Evolutionary conservation across 2,888 invertebrate species (phyloP).

Genomic region (Coelinius sp.): DNA sequence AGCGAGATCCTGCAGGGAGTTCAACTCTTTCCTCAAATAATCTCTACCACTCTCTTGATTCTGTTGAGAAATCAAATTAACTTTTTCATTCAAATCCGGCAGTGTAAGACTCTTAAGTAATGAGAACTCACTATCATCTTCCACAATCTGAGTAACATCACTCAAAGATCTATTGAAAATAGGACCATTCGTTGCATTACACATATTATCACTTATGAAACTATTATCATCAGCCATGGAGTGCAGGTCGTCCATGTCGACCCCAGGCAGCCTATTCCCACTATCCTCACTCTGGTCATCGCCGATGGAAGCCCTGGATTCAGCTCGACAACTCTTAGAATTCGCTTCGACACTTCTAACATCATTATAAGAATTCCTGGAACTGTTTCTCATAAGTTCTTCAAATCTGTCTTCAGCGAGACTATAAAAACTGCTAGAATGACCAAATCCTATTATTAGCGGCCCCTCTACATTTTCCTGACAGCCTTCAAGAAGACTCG

Average conservation of each 20-base stretch:
- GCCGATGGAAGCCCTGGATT: constrained; percentile 56
- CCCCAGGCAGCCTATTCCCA: constrained; percentile 48
- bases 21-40: constrained; percentile 50
- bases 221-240: constrained; percentile 53
- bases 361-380: constrained; percentile 63
- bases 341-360: constrained; percentile 55
- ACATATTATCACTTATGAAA: constrained; percentile 52
- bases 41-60: constrained; percentile 36
- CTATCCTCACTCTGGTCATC: constrained; percentile 54
- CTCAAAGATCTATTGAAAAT: constrained; percentile 40
- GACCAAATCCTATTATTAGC: constrained; percentile 53
- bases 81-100: constrained; percentile 35
- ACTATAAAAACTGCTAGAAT: constrained; percentile 62
- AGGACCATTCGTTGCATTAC: constrained; percentile 31
- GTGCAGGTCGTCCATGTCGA: constrained; percentile 45
- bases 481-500: constrained; percentile 42
- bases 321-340: constrained; percentile 55
- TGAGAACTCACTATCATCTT: constrained; percentile 45
- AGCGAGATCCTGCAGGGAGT: constrained; percentile 54
- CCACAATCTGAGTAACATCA: constrained; percentile 48
- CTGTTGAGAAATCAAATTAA: constrained; percentile 3
- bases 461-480: constrained; percentile 24
- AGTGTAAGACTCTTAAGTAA: constrained; percentile 43
- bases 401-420: constrained; percentile 54
- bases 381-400: constrained; percentile 52